Base-by-base conservation (phyloP, 2,888 invertebrate species). In the Drosophila vallismaia region DNA sequence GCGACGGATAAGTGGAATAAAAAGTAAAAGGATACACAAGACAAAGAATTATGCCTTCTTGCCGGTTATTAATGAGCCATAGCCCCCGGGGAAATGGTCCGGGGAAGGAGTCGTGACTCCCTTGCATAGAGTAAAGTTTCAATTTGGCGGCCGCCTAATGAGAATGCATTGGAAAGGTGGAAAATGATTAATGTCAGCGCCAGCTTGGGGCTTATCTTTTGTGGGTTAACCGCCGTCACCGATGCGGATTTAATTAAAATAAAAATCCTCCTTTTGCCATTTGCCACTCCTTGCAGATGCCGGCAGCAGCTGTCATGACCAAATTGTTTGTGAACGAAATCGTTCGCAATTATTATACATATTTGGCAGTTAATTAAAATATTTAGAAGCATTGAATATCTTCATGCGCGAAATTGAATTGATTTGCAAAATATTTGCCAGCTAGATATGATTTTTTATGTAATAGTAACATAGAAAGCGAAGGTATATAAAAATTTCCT, bases 331-430 rank as follows among this genome's bases (percentile, higher is more conserved):
- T 52, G 49, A 29, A 38, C 40, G 26, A 3, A 56, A 49, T 49
- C 46, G 50, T 52, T 68, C 19, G 55, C 46, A 44, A 58, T 63
- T 62, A 62, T 63, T 58, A 58, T 19, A 19, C 19, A 19, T 54
- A 57, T 38, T 53, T 60, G 58, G 50, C 50, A 79, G 79, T 71
- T 69, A 59, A 75, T 82, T 78, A 67, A 69, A 82, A 82, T 72
- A 60, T 72, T 60, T 66, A 36, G 44, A 31, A 31, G 24, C 58
- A 31, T 19, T 40, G 59, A 59, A 68, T 46, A 46, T 49, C 38
- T 55, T 28, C 33, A 10, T 62, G 28, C 51, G 24, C 48, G 1
- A 64, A 77, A 75, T 75, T 52, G 46, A 67, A 63, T 62, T 14
- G 38, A 10, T 52, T 63, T 55, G 36, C 42, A 45, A 24, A 51